Evolutionary conservation across 1,140 invertebrate species (phyloP).

Genomic region (Coenobita brevimanus): DNA sequence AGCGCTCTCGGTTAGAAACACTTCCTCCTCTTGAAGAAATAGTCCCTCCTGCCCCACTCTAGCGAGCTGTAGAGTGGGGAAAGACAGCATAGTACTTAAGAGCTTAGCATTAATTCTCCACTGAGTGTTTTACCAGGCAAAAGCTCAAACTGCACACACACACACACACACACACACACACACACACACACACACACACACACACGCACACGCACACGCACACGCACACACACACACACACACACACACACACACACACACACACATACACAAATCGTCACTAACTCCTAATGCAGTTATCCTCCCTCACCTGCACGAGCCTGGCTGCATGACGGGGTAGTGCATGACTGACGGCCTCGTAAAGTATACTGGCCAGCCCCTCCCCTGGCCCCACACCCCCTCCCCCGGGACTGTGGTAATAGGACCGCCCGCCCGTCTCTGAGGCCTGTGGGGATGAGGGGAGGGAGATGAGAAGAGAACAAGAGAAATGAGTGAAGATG

Average conservation of each 20-base stretch:
- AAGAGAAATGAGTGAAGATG: too few species aligned
- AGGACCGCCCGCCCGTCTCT: slow-evolving; percentile 33
- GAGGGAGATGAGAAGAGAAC: too few species aligned
- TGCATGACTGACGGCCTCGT: slow-evolving; percentile 13
- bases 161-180: neutral
- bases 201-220: neutral
- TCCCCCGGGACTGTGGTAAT: slow-evolving; percentile 28
- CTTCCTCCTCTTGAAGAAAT: too few species aligned
- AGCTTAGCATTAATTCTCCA: too few species aligned
- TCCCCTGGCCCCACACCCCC: neutral
- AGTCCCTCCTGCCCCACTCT: too few species aligned
- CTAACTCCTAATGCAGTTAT: neutral
- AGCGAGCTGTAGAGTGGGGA: too few species aligned
- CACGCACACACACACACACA: neutral
- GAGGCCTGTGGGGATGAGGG: slow-evolving; percentile 7
- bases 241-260: neutral
- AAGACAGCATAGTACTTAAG: too few species aligned
- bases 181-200: neutral
- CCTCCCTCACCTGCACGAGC: neutral
- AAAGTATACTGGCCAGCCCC: slow-evolving; percentile 34
- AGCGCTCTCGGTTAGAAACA: too few species aligned
- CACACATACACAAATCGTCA: neutral
- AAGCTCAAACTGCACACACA: too few species aligned
- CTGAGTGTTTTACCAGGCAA: too few species aligned
- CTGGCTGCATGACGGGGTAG: neutral